These are phyloP conservation scores for Brachionus rotundiformis DNA, from an alignment of 1,140 invertebrate species.

Conservation along the genomic window DNA sequence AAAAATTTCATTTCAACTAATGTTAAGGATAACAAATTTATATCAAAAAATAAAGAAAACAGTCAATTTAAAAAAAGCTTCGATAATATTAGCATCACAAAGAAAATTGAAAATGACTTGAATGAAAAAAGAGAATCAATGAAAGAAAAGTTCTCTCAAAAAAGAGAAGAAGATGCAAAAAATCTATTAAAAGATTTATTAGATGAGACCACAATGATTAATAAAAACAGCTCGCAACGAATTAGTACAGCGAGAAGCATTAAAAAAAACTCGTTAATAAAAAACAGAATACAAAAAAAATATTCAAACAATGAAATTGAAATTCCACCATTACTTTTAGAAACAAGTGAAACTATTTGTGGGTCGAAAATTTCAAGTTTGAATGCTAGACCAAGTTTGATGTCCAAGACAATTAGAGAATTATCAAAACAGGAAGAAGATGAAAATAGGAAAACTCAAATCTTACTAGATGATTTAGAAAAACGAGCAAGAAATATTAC, in stretches of 20 bases:
- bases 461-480: conserved; percentile 24
- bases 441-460: neutral
- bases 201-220: neutral
- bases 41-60: neutral
- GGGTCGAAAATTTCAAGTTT: neutral
- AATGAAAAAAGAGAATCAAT: neutral
- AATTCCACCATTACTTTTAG: neutral
- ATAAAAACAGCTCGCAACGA: neutral
- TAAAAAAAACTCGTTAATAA: neutral
- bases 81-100: neutral
- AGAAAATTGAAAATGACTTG: neutral
- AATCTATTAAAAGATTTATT: conserved; percentile 24
- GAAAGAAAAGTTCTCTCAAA: neutral
- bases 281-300: neutral
- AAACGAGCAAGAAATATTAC: neutral
- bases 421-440: neutral
- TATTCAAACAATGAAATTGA: neutral
- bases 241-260: neutral
- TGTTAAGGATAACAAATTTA: neutral
- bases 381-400: conserved; percentile 3
- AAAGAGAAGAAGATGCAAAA: conserved; percentile 25
- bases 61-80: neutral
- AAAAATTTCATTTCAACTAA: neutral
- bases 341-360: neutral
- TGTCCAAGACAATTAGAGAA: neutral